phyloP scores from a whole-genome alignment of 92 coral and sea anemone genomes.

The Zoanthus solanderi region DNA sequence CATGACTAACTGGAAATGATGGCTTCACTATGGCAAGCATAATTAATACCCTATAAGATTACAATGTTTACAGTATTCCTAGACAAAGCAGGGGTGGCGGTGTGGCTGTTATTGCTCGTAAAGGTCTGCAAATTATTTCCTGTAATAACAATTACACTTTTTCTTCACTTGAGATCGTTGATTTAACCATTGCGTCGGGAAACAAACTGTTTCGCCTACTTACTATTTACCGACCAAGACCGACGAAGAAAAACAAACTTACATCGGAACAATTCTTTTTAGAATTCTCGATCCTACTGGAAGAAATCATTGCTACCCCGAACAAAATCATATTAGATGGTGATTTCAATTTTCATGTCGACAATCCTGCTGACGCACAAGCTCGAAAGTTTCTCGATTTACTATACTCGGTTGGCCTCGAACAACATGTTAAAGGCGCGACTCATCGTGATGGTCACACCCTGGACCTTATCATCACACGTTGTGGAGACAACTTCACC shows the following conservation, averaged over 20 bases:
- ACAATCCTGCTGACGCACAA: neutral
- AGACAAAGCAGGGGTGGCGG: too few species aligned
- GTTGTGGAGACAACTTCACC: neutral
- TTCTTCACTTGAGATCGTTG: too few species aligned
- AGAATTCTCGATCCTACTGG: neutral
- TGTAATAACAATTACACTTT: too few species aligned
- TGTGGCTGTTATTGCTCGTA: too few species aligned
- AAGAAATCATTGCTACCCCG: neutral
- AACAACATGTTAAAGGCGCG: neutral
- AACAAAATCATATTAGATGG: neutral
- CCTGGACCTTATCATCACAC: neutral
- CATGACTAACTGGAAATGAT: too few species aligned
- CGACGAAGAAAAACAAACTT: constrained; percentile 6
- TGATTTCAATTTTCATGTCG: constrained; percentile 6
- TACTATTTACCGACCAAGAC: too few species aligned
- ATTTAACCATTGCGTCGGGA: too few species aligned
- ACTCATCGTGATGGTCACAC: neutral
- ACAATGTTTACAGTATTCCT: too few species aligned
- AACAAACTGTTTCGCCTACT: too few species aligned
- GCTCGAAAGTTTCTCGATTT: neutral
- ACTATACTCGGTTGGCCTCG: neutral
- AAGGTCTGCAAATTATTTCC: too few species aligned
- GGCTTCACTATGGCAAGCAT: too few species aligned
- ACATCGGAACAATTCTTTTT: neutral
- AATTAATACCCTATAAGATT: too few species aligned